Percentiles rank a stretch among this genome's conserved stretches.
Evolutionary conservation across 2,113 vertebrate species (phyloP).

Genomic region (Aegotheles bennettii): DNA sequence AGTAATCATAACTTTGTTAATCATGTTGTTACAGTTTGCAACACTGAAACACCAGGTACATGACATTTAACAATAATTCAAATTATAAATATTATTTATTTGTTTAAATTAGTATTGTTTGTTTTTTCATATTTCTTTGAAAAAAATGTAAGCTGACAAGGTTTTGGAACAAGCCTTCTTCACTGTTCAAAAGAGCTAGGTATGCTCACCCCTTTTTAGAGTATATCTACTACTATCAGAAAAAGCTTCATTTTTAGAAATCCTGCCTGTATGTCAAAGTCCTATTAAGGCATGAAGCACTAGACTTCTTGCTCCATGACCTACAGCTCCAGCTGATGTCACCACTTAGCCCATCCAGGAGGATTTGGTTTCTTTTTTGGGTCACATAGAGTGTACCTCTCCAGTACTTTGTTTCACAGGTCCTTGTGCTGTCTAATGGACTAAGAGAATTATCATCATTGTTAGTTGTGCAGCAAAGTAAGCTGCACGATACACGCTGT

Average conservation of each 20-base stretch:
- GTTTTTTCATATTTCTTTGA: neutral
- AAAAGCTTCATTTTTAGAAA: neutral
- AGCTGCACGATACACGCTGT: conserved; percentile 60
- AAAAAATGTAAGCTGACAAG: neutral
- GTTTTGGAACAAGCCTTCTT: neutral
- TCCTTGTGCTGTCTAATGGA: conserved; percentile 59
- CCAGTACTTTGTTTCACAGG: conserved; percentile 36
- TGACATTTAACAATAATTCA: neutral
- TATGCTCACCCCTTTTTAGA: neutral
- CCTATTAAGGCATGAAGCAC: neutral
- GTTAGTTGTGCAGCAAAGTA: conserved; percentile 48
- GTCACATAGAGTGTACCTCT: neutral
- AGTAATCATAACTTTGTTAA: neutral
- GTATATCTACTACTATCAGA: neutral
- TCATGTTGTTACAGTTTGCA: neutral
- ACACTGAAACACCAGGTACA: neutral
- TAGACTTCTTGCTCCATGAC: neutral
- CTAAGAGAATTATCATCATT: conserved; percentile 61
- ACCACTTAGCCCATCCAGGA: neutral
- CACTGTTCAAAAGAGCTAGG: neutral
- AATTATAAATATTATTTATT: neutral
- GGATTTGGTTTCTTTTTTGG: neutral
- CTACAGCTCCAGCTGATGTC: neutral
- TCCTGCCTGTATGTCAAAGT: neutral
- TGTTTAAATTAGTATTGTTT: neutral